Conservation (phyloP, 2,113 vertebrate genomes). For the Sceloporus tristichus region DNA sequence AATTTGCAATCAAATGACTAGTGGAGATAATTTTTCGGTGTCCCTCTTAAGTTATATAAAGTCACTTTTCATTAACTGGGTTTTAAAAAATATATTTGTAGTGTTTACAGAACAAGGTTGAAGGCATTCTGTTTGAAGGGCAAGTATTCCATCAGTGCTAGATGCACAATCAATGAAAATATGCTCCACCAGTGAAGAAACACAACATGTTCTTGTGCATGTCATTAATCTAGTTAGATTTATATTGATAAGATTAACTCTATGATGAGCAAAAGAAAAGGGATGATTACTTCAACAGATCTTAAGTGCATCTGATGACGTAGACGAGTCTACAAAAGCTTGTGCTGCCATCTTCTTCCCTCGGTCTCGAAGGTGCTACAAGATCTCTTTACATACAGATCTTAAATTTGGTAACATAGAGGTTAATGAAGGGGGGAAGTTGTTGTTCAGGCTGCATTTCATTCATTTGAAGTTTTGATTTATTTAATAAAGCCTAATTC, state of each 20-base stretch:
- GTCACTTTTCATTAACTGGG: too few relatives aligned
- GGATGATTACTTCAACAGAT: background rate
- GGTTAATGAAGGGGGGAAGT: background rate
- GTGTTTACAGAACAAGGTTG: background rate
- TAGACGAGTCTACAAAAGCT: too few relatives aligned
- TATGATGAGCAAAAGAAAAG: conserved; percentile 25
- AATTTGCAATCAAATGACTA: background rate
- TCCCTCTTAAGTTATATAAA: too few relatives aligned
- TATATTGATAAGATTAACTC: conserved; percentile 30
- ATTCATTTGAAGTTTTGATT: background rate
- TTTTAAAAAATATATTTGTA: background rate
- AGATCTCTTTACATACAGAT: background rate
- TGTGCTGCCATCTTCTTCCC: too few relatives aligned
- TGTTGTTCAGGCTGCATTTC: conserved; percentile 14
- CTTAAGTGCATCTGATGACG: background rate
- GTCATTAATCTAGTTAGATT: conserved; percentile 8
- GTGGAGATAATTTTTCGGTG: background rate
- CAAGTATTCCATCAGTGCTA: too few relatives aligned
- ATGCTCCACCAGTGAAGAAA: background rate
- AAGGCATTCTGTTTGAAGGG: background rate
- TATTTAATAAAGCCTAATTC: conserved; percentile 16
- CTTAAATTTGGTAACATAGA: conserved; percentile 15
- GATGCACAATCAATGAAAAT: too few relatives aligned
- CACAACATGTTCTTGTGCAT: conserved; percentile 40
- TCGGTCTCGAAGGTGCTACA: too few relatives aligned